These are phyloP conservation scores for Hemiscyllium ocellatum DNA, from an alignment of 2,113 vertebrate species.

Conservation along the genomic window DNA sequence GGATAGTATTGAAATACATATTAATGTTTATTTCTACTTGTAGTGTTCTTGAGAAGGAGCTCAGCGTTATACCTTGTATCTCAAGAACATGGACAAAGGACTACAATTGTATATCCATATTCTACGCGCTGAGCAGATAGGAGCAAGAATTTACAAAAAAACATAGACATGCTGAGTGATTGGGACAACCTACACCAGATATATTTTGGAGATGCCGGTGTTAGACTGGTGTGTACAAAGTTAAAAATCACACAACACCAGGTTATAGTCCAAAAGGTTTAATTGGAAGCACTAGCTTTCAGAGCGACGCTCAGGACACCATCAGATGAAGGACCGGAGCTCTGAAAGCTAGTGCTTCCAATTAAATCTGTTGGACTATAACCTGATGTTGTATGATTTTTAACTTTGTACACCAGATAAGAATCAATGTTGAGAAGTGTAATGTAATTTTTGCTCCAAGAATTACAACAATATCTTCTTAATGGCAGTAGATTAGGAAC, in stretches of 20 bases:
- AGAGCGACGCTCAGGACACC: too few relatives aligned
- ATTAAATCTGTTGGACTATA: too few relatives aligned
- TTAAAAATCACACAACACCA: too few relatives aligned
- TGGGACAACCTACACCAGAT: not conserved
- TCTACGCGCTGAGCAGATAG: not conserved
- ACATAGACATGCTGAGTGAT: not conserved
- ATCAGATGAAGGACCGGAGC: too few relatives aligned
- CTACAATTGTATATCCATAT: too few relatives aligned
- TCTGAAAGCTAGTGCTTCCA: too few relatives aligned
- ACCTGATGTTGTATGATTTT: too few relatives aligned
- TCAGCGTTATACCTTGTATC: not conserved
- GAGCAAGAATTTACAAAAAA: not conserved
- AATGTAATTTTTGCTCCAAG: not conserved
- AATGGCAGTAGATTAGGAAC: not conserved
- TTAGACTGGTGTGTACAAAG: too few relatives aligned
- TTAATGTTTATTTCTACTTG: not conserved
- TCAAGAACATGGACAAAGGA: not conserved
- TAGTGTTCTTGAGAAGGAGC: not conserved
- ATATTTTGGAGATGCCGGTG: too few relatives aligned
- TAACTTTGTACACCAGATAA: not conserved
- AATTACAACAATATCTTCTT: not conserved
- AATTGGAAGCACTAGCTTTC: too few relatives aligned
- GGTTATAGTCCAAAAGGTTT: too few relatives aligned
- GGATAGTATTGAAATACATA: too few relatives aligned
- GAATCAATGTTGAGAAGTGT: not conserved